Conservation (phyloP, 2,888 invertebrate species). For the Leucoptera coffeella region DNA sequence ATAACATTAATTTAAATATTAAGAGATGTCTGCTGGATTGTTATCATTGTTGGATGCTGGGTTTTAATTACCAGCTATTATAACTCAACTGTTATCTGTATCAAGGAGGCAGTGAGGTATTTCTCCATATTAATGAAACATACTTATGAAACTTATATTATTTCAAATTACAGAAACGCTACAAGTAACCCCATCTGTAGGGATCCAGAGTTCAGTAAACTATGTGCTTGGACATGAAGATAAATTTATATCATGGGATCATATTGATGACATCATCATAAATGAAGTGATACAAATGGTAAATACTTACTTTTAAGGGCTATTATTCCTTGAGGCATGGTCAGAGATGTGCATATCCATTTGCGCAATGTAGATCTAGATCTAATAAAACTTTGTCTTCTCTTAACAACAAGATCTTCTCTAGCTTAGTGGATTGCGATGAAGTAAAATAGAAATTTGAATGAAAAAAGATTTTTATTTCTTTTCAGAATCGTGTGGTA, state of each 20-base stretch:
- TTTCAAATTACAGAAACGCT: conserved; percentile 25
- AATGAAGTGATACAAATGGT: conserved; percentile 46
- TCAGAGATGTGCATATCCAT: neutral
- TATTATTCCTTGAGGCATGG: neutral
- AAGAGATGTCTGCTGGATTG: too few species aligned
- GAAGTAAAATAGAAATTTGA: neutral
- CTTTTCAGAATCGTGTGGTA: conserved; percentile 36
- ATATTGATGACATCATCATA: conserved; percentile 38
- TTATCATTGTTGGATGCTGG: too few species aligned
- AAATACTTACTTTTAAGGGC: conserved; percentile 5
- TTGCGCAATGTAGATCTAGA: too few species aligned
- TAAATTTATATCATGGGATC: conserved; percentile 32
- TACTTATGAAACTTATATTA: neutral
- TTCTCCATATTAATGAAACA: neutral
- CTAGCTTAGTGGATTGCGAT: neutral
- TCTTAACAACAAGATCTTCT: neutral
- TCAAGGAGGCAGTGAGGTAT: too few species aligned
- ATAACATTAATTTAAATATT: too few species aligned
- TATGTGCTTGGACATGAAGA: conserved; percentile 34
- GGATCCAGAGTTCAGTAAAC: conserved; percentile 33
- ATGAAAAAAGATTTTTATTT: too few species aligned
- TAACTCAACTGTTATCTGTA: too few species aligned
- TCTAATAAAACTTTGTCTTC: neutral
- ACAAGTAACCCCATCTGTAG: conserved; percentile 34
- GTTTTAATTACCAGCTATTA: too few species aligned